These are phyloP conservation scores for Martes martes DNA, from an alignment of 2,113 vertebrate genomes.

Conservation along the genomic window DNA sequence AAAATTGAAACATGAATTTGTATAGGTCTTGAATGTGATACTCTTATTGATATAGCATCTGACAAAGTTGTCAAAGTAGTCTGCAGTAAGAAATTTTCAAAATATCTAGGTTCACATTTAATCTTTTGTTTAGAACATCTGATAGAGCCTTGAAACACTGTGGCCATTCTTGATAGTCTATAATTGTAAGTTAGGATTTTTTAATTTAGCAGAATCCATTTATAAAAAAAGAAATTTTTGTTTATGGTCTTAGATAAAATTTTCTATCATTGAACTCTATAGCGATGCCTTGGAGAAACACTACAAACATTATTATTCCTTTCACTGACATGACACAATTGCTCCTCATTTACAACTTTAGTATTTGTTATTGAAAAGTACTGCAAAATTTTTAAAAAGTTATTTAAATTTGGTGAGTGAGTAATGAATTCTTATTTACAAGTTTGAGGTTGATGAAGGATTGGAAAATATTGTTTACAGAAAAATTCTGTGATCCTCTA, in stretches of 20 bases:
- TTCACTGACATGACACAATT: not conserved
- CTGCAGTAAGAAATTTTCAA: not conserved
- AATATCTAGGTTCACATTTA: not conserved
- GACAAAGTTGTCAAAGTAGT: not conserved
- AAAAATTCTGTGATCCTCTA: not conserved
- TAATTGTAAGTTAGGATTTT: not conserved
- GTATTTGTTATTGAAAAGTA: conserved; percentile 6
- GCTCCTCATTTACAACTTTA: not conserved
- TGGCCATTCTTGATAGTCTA: not conserved
- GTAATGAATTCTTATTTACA: not conserved
- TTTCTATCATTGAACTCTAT: not conserved
- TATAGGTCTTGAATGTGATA: not conserved
- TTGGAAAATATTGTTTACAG: not conserved
- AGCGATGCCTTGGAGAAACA: not conserved
- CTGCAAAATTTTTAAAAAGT: not conserved
- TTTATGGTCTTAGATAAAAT: not conserved
- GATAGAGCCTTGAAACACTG: not conserved
- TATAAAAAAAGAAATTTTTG: not conserved
- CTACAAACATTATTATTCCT: not conserved
- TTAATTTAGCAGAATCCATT: not conserved
- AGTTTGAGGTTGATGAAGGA: not conserved
- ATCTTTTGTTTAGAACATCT: not conserved
- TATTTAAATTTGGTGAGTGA: not conserved
- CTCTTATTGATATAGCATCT: not conserved
- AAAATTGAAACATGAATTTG: not conserved